These are phyloP conservation scores for Pimpla rufipes DNA, from an alignment of 2,888 invertebrate genomes.

Conservation along the genomic window DNA sequence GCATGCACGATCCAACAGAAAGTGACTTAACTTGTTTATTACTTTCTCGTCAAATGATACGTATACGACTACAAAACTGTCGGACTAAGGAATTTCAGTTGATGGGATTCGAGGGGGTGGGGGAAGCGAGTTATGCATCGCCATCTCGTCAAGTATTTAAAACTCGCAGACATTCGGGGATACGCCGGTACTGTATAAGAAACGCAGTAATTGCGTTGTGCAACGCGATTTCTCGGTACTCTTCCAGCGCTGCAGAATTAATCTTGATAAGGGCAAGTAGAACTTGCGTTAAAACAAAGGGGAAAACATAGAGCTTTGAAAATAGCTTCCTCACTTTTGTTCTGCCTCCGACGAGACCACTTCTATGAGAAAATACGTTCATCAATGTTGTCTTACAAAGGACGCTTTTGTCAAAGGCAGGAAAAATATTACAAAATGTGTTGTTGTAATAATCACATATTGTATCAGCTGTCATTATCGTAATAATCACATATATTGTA, in stretches of 20 bases:
- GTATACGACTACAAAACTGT: neutral
- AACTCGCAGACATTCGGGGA: slow-evolving; percentile 13
- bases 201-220: slow-evolving; percentile 1
- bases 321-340: no score
- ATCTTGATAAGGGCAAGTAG: no score
- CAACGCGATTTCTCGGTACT: neutral
- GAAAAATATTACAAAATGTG: no score
- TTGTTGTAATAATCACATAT: no score
- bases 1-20: neutral
- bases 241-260: no score
- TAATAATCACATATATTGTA: no score
- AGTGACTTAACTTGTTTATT: slow-evolving; percentile 18
- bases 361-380: no score
- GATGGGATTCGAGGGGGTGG: slow-evolving; percentile 28
- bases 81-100: slow-evolving; percentile 28
- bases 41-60: neutral
- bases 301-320: no score
- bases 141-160: neutral
- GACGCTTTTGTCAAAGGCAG: no score
- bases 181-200: neutral
- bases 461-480: no score
- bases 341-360: no score
- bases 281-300: neutral
- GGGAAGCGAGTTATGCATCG: neutral
- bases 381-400: no score